Base-by-base conservation (phyloP, 2,888 invertebrate genomes). In the Drymonia ruficornis region DNA sequence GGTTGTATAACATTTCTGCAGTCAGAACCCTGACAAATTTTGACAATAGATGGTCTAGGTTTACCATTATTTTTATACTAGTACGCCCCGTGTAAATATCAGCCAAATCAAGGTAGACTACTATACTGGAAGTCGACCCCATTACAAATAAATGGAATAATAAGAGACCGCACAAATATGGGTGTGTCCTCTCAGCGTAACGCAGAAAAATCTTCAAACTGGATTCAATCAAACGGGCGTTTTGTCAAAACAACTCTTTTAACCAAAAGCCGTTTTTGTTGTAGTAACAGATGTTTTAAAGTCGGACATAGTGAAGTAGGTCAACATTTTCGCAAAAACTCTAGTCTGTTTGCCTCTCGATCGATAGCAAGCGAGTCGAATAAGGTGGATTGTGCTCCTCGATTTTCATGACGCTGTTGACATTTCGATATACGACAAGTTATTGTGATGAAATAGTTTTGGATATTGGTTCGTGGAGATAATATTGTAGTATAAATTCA, bases 281-380 rank as follows among this genome's bases (percentile, higher is more conserved):
- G 4, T n/a, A 13, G 36, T n/a, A 36, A 13, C n/a, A 36, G 38
- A 51, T 50, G 51, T 47, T 54, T 47, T 36, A 40, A 38, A 38
- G 42, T 18, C n/a, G 18, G 16, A 18, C 42, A 18, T 44, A 13
- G 2, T 44, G 23, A 65, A 65, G 55, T 65, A 56, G 62, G 61
- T 61, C 57, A 54, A 44, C 40, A 42, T 59, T 51, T 60, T 42
- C 55, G 49, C 23, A 18, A 63, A 48, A 47, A 49, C 53, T 28
- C 50, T 50, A 61, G 18, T 38, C 47, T 53, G 48, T 28, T 43
- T 53, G 54, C 52, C 52, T 42, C 49, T 16, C 15, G 63, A 69
- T 67, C 70, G 55, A 69, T 67, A 47, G 31, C 18, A 59, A 47
- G 31, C 18, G 59, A 56, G 52, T 42, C 15, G 52, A 50, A 55